Percentiles rank a stretch among this genome's conserved stretches.
phyloP scores from a whole-genome alignment of 2,888 invertebrate genomes.

The Mythimna impura region DNA sequence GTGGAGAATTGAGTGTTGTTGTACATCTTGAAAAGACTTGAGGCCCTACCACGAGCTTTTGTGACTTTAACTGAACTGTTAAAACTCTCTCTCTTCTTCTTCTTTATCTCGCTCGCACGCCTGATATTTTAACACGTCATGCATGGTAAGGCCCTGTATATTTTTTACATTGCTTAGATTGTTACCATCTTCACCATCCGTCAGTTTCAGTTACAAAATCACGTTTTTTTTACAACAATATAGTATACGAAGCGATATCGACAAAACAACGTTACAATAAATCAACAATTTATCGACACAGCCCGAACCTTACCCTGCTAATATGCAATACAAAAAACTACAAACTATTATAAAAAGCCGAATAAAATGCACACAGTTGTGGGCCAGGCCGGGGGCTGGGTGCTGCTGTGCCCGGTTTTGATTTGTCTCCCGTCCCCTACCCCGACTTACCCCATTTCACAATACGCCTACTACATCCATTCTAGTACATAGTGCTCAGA shows the following conservation, averaged over 20 bases:
- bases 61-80: no score
- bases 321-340: conserved; percentile 59
- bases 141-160: no score
- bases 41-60: no score
- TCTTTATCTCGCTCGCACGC: no score
- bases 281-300: conserved; percentile 68
- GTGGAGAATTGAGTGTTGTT: not conserved
- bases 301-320: conserved; percentile 63
- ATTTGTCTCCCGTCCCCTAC: not conserved
- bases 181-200: not conserved
- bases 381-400: conserved; percentile 12
- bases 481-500: conserved; percentile 32
- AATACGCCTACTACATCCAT: conserved; percentile 38
- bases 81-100: no score
- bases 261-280: conserved; percentile 55
- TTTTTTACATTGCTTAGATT: not conserved
- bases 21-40: no score
- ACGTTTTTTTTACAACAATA: conserved; percentile 52
- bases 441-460: conserved; percentile 17
- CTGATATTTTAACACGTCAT: no score
- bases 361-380: conserved; percentile 61
- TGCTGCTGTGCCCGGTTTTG: not conserved
- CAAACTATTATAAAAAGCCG: conserved; percentile 58
- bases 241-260: conserved; percentile 48
- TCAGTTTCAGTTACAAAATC: conserved; percentile 48